Conservation (phyloP, 1,140 invertebrate genomes). For the Scaptodrosophila lebanonensis region DNA sequence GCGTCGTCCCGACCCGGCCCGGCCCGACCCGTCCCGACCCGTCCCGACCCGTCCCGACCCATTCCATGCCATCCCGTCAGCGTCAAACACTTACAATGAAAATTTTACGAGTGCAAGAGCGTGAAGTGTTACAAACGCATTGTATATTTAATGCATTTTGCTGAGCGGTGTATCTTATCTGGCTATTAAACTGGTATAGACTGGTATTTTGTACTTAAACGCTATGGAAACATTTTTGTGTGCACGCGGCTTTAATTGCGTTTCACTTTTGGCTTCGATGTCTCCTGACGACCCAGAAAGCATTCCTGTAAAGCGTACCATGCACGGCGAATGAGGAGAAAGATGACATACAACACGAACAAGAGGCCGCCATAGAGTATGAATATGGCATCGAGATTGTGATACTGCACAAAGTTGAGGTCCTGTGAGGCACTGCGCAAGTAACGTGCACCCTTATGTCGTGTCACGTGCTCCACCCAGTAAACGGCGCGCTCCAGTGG, state of each 20-base stretch:
- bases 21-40: too few relatives aligned
- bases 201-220: too few relatives aligned
- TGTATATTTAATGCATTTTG: too few relatives aligned
- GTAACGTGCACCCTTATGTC: slow-evolving; percentile 79
- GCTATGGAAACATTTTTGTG: neutral
- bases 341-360: slow-evolving; percentile 33
- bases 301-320: slow-evolving; percentile 31
- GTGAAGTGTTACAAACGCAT: neutral
- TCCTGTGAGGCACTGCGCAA: slow-evolving; percentile 78
- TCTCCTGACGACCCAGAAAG: slow-evolving; percentile 17
- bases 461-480: slow-evolving; percentile 84
- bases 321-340: slow-evolving; percentile 29
- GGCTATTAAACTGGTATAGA: too few relatives aligned
- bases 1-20: too few relatives aligned
- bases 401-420: slow-evolving; percentile 80
- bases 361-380: slow-evolving; percentile 57
- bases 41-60: too few relatives aligned
- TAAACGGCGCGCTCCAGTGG: slow-evolving; percentile 83
- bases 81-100: slow-evolving; percentile 18
- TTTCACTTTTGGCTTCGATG: slow-evolving; percentile 18
- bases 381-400: slow-evolving; percentile 78
- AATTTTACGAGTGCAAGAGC: slow-evolving; percentile 35
- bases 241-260: slow-evolving; percentile 17
- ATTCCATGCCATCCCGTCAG: too few relatives aligned
- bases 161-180: too few relatives aligned